These are phyloP conservation scores for Anniella stebbinsi DNA, from an alignment of 2,797 vertebrate species.

Conservation along the genomic window DNA sequence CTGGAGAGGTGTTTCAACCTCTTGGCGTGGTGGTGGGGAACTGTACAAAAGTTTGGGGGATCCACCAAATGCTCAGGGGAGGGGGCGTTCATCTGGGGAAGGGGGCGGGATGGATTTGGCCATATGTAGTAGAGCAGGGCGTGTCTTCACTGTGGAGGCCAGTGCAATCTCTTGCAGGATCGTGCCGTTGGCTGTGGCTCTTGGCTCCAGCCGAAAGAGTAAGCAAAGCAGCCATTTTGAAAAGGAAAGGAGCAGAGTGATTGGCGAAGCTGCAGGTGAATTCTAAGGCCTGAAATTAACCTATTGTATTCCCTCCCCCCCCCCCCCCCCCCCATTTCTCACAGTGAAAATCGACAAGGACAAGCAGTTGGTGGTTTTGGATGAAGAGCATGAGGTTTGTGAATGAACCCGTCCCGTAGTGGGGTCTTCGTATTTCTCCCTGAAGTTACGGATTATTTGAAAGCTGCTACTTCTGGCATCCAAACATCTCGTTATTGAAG, in stretches of 20 bases:
- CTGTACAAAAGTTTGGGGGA: no score
- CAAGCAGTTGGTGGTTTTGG: conserved; percentile 89
- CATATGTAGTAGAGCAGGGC: no score
- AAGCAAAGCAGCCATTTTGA: background rate
- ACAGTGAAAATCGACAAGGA: conserved; percentile 96
- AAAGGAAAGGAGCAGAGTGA: background rate
- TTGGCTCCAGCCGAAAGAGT: background rate
- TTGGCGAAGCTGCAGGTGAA: no score
- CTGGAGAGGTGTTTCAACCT: no score
- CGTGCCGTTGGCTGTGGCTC: no score
- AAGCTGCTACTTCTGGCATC: background rate
- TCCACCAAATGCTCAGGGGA: no score
- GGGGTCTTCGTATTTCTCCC: background rate
- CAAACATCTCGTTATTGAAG: no score
- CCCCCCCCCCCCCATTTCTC: conserved; percentile 62
- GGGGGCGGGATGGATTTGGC: no score
- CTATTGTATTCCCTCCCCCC: conserved; percentile 47
- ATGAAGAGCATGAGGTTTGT: conserved; percentile 94
- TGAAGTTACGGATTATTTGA: no score
- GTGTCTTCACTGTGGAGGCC: background rate
- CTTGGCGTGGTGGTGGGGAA: no score
- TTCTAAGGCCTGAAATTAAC: conserved; percentile 39
- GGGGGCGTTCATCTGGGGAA: no score
- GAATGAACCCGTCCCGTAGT: conserved; percentile 69
- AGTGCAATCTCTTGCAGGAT: background rate